These are phyloP conservation scores for Malurus alboscapulatus DNA, from an alignment of 2,113 vertebrate species.

Conservation along the genomic window DNA sequence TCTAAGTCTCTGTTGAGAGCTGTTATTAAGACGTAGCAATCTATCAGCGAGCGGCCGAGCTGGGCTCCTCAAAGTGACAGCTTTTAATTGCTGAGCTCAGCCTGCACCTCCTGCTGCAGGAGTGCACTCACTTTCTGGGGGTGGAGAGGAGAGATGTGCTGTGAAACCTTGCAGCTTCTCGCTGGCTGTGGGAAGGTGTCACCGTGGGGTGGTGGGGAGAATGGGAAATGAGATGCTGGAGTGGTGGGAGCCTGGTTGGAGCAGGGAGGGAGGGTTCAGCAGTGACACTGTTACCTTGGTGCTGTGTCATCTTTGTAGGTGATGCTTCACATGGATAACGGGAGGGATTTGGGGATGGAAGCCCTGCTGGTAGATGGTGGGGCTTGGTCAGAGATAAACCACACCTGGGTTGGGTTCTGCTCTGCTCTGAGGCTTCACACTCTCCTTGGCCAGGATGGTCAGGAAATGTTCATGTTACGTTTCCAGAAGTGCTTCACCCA, in stretches of 20 bases:
- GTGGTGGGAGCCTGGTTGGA: background rate
- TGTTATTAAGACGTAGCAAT: background rate
- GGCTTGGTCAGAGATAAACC: background rate
- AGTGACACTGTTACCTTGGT: accelerated
- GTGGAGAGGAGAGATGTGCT: accelerated
- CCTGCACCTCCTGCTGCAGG: accelerated
- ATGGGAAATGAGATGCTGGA: accelerated
- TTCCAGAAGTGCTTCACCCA: background rate
- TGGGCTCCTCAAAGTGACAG: background rate
- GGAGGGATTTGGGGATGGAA: background rate
- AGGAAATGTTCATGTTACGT: background rate
- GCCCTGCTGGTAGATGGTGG: accelerated
- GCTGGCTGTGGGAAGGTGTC: background rate
- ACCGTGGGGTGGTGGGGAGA: accelerated
- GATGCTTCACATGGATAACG: background rate
- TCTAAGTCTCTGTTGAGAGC: background rate
- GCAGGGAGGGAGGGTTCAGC: accelerated
- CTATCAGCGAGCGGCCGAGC: background rate
- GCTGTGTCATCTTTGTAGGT: background rate
- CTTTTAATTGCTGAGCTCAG: background rate
- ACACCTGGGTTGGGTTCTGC: background rate
- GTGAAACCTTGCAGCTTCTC: background rate
- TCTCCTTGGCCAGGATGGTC: background rate
- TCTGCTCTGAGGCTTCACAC: background rate
- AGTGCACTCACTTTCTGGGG: accelerated